Base-by-base conservation (phyloP, 2,797 vertebrate species). In the Sebastolobus alascanus region DNA sequence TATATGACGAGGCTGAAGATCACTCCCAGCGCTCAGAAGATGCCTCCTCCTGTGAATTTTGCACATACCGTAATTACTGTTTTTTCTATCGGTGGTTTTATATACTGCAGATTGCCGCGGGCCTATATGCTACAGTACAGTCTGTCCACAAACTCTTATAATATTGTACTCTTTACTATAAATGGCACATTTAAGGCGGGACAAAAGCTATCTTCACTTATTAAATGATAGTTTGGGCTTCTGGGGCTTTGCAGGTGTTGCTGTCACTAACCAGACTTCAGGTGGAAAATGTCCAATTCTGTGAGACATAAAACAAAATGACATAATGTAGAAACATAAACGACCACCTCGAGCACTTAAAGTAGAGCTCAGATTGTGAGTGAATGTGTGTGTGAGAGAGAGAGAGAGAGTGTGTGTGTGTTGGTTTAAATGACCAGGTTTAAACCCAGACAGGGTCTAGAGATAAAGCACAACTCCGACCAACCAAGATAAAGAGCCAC, bases 21-120 rank as follows among this genome's bases (percentile, higher is more conserved):
- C 22, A 5, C 33, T 73, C 40, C 14, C 40, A 43, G 40, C 14
- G 14, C 13, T 16, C 59, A 70, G 79, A 76, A 59, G 73, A 79
- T 9, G 58, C 68, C 64, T 83, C 77, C 77, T 79, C 73, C 82
- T 69, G 87, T 97, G 96, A 96, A 97, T 79, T 97, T 97, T 97
- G 97, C 96, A 97, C 96, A 96, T 94, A 79, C 87, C 77, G 83
- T 94, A 92, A 86, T 96, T 94, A 94, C 95, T 96, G 94, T 97
- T 92, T 84, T 90, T 96, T 95, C 61, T 33, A 6, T 33, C 9
- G 68, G 89, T 90, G 85, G 77, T 78, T 91, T 86, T 50, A 94
- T 96, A 94, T 95, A 90, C 93, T 92, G 84, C 93, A 94, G 86
- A 86, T 66, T 18, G 33, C 67, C 31, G 31, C 83, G 54, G 74